Evolutionary conservation across 2,888 invertebrate genomes (phyloP).

Genomic region (Parasteatoda lunata): DNA sequence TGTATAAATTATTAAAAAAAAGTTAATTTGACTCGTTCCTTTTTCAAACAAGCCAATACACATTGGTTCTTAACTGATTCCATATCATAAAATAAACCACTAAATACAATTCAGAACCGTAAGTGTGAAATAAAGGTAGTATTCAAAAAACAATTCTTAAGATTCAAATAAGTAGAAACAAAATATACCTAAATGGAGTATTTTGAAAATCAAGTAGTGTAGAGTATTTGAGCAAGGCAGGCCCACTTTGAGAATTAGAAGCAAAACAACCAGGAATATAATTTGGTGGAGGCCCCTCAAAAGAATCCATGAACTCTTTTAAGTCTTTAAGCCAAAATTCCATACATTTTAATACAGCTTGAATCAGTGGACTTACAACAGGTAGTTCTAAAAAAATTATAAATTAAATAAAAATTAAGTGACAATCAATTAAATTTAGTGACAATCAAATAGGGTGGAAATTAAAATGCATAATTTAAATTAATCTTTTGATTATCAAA

Average conservation of each 20-base stretch:
- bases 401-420: neutral
- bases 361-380: constrained; percentile 82
- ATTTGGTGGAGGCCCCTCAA: constrained; percentile 86
- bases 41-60: too few species aligned
- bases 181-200: constrained; percentile 88
- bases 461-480: too few species aligned
- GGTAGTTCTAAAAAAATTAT: constrained; percentile 50
- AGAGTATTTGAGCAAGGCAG: constrained; percentile 93
- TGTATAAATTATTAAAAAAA: too few species aligned
- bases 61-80: too few species aligned
- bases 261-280: constrained; percentile 94
- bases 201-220: constrained; percentile 93
- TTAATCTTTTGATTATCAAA: too few species aligned
- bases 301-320: constrained; percentile 83
- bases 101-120: too few species aligned
- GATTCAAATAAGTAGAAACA: constrained; percentile 63
- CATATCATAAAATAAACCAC: too few species aligned
- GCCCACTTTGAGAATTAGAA: constrained; percentile 79
- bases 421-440: too few species aligned
- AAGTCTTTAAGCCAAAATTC: constrained; percentile 91
- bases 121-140: too few species aligned
- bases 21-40: too few species aligned
- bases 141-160: too few species aligned
- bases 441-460: too few species aligned
- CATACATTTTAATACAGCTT: constrained; percentile 88